Conservation (phyloP, 2,113 vertebrate species). For the Campylomormyrus tamandua region DNA sequence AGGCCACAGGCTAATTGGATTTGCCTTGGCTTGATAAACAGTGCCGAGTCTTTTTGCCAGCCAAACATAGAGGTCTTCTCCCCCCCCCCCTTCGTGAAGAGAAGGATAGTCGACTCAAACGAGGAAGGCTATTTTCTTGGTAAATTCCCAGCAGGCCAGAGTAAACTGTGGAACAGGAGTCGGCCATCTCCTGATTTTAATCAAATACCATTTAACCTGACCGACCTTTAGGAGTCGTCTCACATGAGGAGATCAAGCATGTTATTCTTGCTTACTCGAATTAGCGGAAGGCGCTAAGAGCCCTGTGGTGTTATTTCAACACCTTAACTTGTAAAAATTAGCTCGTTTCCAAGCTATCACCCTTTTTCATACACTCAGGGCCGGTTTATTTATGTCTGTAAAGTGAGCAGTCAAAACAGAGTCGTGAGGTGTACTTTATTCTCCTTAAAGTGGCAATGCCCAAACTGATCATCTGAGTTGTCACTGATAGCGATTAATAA, state of each 20-base stretch:
- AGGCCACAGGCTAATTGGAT: conserved; percentile 95
- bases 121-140: conserved; percentile 48
- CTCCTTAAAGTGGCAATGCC: not conserved
- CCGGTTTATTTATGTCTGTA: conserved; percentile 26
- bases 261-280: conserved; percentile 46
- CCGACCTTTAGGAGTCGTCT: conserved; percentile 63
- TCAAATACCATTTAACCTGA: conserved; percentile 71
- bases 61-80: conserved; percentile 54
- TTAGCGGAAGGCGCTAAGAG: conserved; percentile 47
- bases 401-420: not conserved
- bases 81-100: conserved; percentile 31
- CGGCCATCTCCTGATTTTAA: conserved; percentile 72
- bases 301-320: conserved; percentile 40
- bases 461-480: not conserved
- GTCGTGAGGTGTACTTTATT: not conserved
- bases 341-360: conserved; percentile 38
- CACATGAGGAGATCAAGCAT: conserved; percentile 55
- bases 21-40: conserved; percentile 89
- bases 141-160: conserved; percentile 55
- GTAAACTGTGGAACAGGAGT: conserved; percentile 52
- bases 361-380: conserved; percentile 35
- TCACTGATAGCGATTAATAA: not conserved
- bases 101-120: conserved; percentile 31
- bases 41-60: conserved; percentile 68
- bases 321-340: conserved; percentile 39